Conservation (phyloP, 2,113 vertebrate species). For the Nothoprocta perdicaria region DNA sequence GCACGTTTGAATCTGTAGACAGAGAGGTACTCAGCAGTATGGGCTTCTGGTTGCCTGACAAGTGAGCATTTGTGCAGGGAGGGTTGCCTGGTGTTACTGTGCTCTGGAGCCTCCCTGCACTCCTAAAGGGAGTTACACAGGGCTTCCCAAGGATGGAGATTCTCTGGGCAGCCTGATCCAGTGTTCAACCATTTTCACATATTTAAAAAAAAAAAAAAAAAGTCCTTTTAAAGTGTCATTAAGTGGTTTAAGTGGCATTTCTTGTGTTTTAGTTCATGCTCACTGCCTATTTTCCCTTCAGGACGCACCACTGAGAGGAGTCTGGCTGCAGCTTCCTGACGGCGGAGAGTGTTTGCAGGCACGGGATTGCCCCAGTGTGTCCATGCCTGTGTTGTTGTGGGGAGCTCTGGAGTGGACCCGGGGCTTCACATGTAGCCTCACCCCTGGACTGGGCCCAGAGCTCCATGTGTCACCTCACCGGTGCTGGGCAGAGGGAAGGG, state of each 20-base stretch:
- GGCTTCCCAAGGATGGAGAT: not conserved
- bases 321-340: not conserved
- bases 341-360: not conserved
- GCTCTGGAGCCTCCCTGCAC: not conserved
- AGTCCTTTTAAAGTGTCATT: too few species aligned
- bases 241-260: not conserved
- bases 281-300: not conserved
- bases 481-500: not conserved
- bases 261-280: not conserved
- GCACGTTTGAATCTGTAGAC: not conserved
- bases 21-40: rapidly evolving
- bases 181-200: not conserved
- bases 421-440: not conserved
- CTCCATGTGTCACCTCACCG: not conserved
- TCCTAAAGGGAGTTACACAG: not conserved
- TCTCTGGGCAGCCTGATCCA: not conserved
- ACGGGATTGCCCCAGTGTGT: not conserved
- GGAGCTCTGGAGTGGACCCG: not conserved
- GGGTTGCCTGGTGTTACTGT: not conserved
- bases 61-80: rapidly evolving
- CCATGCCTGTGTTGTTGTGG: not conserved
- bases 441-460: not conserved
- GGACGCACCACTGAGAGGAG: not conserved
- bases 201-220: not conserved
- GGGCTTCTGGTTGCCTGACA: not conserved